Evolutionary conservation across 2,113 vertebrate genomes (phyloP), one percentile per base, ranked within the genome.

Genomic region (Eretmochelys imbricata): DNA sequence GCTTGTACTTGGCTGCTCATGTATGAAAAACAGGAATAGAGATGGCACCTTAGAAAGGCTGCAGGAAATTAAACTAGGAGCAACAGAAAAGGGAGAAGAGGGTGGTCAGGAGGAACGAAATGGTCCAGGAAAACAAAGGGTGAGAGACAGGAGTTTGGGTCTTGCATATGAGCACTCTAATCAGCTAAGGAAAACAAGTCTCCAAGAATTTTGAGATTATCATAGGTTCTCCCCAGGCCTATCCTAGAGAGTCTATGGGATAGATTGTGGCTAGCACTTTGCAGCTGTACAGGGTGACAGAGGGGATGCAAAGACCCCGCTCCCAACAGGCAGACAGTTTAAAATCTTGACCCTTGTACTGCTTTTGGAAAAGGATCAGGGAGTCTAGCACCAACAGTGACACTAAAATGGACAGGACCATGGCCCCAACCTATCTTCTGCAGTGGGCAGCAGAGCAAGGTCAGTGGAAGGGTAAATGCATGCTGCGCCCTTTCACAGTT

Each of bases 211-310:
- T 10, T 48, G 48, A 91, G 19, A 8, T 89, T 80, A 90, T 8
- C 19, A 35, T 25, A 85, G 49, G 0, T 0, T 87, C 10, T 38
- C 38, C 20, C 11, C n/a, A 46, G 38, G 46, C 38, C 38, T 5
- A 76, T 24, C n/a, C 38, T 76, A 46, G 35, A 46, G 38, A 46
- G 10, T 42, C 24, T 76, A 5, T 69, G 22, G 72, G 38, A 6
- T 25, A 25, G 72, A 46, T 16, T 42, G 38, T 22, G 38, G 38
- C 5, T 38, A 72, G n/a, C n/a, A 72, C 19, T 17, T 35, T n/a
- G 72, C 10, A 76, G 22, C 19, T 10, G 11, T 27, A 46, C 72
- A 46, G 6, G 22, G 5, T 69, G 14, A 19, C 3, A 69, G 35
- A 31, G 9, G 42, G 72, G 38, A 42, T 46, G 46, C 38, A 25